Evolutionary conservation across 2,888 invertebrate genomes (phyloP).

Genomic region (Drosophila mettleri): DNA sequence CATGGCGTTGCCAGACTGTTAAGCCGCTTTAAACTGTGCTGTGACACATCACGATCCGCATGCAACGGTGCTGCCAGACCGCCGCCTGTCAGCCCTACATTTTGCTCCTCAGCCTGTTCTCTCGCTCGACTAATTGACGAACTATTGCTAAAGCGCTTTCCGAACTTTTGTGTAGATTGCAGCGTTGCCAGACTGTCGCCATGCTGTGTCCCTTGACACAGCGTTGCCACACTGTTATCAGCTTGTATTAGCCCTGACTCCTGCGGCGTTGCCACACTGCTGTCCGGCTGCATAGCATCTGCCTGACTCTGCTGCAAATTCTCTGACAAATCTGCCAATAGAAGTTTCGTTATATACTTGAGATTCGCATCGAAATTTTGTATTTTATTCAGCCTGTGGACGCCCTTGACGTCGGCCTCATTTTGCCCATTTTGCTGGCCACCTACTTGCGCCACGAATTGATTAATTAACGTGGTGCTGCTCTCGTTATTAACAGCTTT

Average conservation of each 20-base stretch:
- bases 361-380: slow-evolving; percentile 24
- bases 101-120: background rate
- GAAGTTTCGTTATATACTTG: slow-evolving; percentile 11
- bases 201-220: background rate
- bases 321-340: slow-evolving; percentile 9
- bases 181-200: background rate
- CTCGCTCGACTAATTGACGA: no score
- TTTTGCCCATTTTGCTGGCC: background rate
- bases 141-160: background rate
- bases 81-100: background rate
- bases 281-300: no score
- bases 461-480: slow-evolving; percentile 28
- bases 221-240: no score
- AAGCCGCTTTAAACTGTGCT: background rate
- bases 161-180: background rate
- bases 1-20: slow-evolving; percentile 1
- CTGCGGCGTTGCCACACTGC: background rate
- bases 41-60: background rate
- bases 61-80: background rate
- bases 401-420: no score
- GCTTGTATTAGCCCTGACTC: background rate
- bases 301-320: background rate
- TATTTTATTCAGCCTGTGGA: no score
- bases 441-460: slow-evolving; percentile 3
- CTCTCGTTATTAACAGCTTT: slow-evolving; percentile 12